phyloP scores from a whole-genome alignment of 2,888 invertebrate species.

The Chrysodeixis includens region DNA sequence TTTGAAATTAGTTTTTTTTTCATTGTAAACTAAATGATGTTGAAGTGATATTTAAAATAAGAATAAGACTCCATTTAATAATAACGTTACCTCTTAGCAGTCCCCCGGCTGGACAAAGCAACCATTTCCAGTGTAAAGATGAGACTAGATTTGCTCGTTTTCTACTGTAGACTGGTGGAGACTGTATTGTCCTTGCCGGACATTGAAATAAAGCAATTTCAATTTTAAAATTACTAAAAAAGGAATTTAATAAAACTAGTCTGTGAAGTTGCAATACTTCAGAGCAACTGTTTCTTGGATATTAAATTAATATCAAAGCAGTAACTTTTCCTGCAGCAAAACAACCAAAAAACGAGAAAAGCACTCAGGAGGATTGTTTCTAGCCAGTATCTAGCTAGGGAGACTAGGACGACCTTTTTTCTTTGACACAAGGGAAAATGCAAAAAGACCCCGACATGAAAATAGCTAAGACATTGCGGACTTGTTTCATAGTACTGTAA shows the following conservation, averaged over 20 bases:
- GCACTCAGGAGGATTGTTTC: slow-evolving; percentile 5
- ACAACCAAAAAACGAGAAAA: neutral
- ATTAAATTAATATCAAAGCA: slow-evolving; percentile 2
- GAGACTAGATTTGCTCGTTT: no score
- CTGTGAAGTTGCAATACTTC: neutral
- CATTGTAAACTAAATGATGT: no score
- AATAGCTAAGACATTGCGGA: neutral
- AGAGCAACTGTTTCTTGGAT: neutral
- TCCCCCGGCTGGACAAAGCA: no score
- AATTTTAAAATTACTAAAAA: neutral
- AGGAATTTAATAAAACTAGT: neutral
- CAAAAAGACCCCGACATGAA: neutral
- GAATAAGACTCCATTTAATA: no score
- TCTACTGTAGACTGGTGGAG: no score
- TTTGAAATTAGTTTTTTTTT: no score
- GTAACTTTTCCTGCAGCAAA: neutral
- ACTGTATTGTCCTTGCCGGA: no score
- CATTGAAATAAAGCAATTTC: neutral
- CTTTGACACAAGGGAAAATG: neutral
- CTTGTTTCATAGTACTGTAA: neutral
- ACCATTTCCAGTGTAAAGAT: no score
- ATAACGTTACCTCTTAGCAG: no score
- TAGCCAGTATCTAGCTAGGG: neutral
- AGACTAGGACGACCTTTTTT: neutral
- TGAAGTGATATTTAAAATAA: no score